Base-by-base conservation (phyloP, 2,113 vertebrate species). In the Ammodytes dubius region DNA sequence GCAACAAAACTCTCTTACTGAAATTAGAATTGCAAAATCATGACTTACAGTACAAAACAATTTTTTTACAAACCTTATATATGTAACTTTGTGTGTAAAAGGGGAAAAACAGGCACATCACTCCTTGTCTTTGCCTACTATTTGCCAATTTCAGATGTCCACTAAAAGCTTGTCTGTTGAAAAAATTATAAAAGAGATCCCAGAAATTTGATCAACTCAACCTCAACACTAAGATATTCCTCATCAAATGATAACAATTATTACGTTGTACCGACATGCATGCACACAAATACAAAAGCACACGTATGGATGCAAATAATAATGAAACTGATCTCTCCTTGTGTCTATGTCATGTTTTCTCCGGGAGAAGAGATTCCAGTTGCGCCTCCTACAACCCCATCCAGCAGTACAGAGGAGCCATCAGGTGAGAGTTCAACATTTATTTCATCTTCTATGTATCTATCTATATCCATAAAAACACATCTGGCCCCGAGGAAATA, bases 341-440 rank as follows among this genome's bases (percentile, higher is more conserved):
- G 74, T 71, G 70, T 83, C 76, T 50, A 43, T 76, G 67, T 74
- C 65, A 80, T 15, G 63, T 90, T 82, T 39, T 47, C 57, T 88
- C 78, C 54, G 27, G 52, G 73, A 93, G 92, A 90, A 99, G 98
- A 99, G 95, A 99, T 99, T 86, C 98, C 98, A 0, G 95, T 97
- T 0, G 96, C 95, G 0, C 97, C 97, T 0, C 96, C 96, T 0
- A 97, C 98, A 49, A 98, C 98, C 0, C 90, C 96, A 0, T 94
- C 96, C 84, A 98, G 96, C 95, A 97, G 96, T 77, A 95, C 96
- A 0, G 97, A 99, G 84, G 97, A 97, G 72, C 96, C 97, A 0
- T 96, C 97, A 95, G 98, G 98, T 99, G 95, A 56, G 11, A 73
- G 94, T 68, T 52, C 53, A 70, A 61, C 47, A 57, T 60, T 15